Percentiles rank a stretch among this genome's conserved stretches.
Conservation (phyloP, 2,888 invertebrate genomes). For the Calameuta idolon region DNA sequence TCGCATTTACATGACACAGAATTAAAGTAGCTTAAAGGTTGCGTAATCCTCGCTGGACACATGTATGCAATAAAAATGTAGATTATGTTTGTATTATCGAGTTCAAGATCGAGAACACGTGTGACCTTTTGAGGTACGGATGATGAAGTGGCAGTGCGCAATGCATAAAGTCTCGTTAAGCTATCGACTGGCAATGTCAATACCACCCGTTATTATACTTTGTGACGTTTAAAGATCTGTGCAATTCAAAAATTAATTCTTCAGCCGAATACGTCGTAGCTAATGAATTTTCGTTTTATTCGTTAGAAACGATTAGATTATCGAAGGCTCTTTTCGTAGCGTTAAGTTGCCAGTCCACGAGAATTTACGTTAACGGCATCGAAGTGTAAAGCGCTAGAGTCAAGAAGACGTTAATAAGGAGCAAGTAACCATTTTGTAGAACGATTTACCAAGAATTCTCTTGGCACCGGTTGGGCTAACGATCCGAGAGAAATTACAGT, state of each 20-base stretch:
- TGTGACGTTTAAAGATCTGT: neutral
- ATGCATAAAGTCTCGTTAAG: neutral
- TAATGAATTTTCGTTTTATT: neutral
- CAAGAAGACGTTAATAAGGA: neutral
- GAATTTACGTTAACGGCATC: neutral
- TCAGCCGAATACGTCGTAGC: neutral
- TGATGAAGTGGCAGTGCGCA: neutral
- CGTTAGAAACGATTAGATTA: neutral
- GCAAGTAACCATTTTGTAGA: neutral
- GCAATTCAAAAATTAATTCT: neutral
- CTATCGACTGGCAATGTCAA: neutral
- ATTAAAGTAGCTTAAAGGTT: constrained; percentile 16
- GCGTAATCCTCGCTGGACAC: constrained; percentile 24
- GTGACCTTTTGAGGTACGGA: constrained; percentile 21
- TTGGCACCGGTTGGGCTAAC: neutral
- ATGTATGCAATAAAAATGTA: constrained; percentile 29
- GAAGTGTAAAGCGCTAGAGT: neutral
- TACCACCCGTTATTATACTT: neutral
- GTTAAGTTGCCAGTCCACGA: no score
- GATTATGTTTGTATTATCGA: constrained; percentile 40
- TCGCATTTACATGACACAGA: neutral
- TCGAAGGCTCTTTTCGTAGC: neutral
- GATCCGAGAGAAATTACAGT: neutral
- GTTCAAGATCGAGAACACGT: constrained; percentile 40
- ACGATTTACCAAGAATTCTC: neutral